phyloP scores from a whole-genome alignment of 2,888 invertebrate genomes.

The Camponotus fellah region DNA sequence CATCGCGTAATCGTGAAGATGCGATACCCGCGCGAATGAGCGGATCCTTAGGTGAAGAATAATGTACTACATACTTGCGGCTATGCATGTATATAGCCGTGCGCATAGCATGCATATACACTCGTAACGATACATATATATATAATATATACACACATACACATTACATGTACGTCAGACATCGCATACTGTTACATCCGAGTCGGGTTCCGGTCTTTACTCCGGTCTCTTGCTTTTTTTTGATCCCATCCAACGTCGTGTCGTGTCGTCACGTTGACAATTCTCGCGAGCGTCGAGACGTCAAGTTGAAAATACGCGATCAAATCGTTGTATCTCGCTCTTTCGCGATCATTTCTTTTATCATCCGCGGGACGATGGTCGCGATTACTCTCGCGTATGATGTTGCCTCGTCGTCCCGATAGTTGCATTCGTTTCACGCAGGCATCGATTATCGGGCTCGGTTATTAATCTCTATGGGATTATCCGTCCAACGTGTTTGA shows the following conservation, averaged over 20 bases:
- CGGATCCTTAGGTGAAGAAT: conserved; percentile 12
- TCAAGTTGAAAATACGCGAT: neutral
- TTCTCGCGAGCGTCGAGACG: no score
- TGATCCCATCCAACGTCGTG: neutral
- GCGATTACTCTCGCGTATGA: neutral
- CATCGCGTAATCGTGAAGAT: conserved; percentile 28
- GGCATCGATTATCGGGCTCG: neutral
- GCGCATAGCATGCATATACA: neutral
- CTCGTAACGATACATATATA: neutral
- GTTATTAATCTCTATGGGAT: neutral
- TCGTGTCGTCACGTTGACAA: neutral
- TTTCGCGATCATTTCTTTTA: neutral
- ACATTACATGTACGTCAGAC: conserved; percentile 2
- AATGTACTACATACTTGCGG: neutral
- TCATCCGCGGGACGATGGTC: neutral
- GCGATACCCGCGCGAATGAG: conserved; percentile 36
- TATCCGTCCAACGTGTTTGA: neutral
- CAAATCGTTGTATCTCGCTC: neutral
- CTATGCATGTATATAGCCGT: no score
- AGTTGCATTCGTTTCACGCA: neutral
- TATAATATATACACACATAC: neutral
- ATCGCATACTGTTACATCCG: conserved; percentile 14
- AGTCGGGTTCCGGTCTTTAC: neutral
- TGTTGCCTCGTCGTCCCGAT: neutral
- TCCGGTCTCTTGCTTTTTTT: neutral